Percentiles rank a stretch among this genome's conserved stretches.
phyloP scores from a whole-genome alignment of 2,113 vertebrate species.

The Hemiscyllium ocellatum region DNA sequence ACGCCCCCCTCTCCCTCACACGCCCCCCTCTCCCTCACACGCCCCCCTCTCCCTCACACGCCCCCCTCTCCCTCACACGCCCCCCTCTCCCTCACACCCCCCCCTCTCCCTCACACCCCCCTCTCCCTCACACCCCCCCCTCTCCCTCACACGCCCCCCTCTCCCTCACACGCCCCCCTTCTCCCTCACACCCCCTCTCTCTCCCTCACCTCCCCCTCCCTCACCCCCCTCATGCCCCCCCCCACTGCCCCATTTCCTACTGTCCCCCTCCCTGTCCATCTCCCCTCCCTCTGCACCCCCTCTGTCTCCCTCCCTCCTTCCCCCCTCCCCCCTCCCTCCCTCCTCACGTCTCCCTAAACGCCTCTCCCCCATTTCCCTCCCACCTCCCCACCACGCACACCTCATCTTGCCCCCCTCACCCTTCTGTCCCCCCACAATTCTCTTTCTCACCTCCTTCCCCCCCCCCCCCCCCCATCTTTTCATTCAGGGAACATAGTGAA shows the following conservation, averaged over 20 bases:
- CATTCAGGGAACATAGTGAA: neutral
- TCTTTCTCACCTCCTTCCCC: neutral
- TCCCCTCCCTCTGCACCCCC: too few relatives aligned
- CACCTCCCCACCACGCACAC: too few relatives aligned
- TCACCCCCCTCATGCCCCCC: neutral
- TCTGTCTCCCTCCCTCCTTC: too few relatives aligned
- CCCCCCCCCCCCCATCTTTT: too few relatives aligned
- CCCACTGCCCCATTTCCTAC: too few relatives aligned
- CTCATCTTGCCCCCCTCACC: too few relatives aligned
- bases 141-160: too few relatives aligned
- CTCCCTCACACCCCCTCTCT: too few relatives aligned
- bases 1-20: fast-evolving
- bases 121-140: neutral
- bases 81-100: neutral
- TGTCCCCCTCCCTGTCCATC: fast-evolving
- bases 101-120: neutral
- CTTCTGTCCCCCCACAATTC: too few relatives aligned
- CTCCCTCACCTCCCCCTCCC: neutral
- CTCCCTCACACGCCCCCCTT: too few relatives aligned
- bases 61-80: too few relatives aligned
- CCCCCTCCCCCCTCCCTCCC: neutral
- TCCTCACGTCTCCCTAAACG: neutral
- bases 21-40: neutral
- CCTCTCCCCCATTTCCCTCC: too few relatives aligned
- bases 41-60: fast-evolving